Percentiles rank a stretch among this genome's conserved stretches.
Evolutionary conservation across 2,113 vertebrate genomes (phyloP).

Genomic region (Neotragus pygmaeus): DNA sequence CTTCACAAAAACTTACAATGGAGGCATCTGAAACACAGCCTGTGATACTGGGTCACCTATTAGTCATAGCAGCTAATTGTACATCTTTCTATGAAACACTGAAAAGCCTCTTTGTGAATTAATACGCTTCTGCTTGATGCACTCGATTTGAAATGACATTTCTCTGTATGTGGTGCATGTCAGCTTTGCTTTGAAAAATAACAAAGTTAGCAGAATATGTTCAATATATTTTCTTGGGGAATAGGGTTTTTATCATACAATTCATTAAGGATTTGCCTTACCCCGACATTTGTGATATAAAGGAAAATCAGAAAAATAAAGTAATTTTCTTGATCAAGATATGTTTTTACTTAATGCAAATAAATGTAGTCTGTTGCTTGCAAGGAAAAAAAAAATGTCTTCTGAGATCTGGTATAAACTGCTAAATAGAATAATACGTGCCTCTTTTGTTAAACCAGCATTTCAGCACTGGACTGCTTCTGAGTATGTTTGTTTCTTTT

Average conservation of each 20-base stretch:
- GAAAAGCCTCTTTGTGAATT: conserved; percentile 80
- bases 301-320: conserved; percentile 74
- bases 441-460: conserved; percentile 76
- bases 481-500: conserved; percentile 72
- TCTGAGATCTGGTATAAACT: conserved; percentile 72
- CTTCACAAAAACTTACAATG: conserved; percentile 68
- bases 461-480: conserved; percentile 71
- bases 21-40: conserved; percentile 51
- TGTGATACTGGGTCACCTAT: conserved; percentile 67
- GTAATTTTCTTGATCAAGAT: conserved; percentile 81
- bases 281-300: conserved; percentile 83
- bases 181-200: conserved; percentile 80
- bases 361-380: conserved; percentile 80
- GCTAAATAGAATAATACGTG: conserved; percentile 65
- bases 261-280: conserved; percentile 84
- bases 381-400: conserved; percentile 65
- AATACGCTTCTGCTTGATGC: conserved; percentile 77
- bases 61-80: conserved; percentile 75
- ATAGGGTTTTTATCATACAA: conserved; percentile 79
- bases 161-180: conserved; percentile 81
- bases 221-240: conserved; percentile 82
- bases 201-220: conserved; percentile 78
- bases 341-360: conserved; percentile 82
- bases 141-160: conserved; percentile 73
- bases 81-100: conserved; percentile 74